Conservation (phyloP, 2,113 vertebrate genomes). For the Platycercus adscitus region DNA sequence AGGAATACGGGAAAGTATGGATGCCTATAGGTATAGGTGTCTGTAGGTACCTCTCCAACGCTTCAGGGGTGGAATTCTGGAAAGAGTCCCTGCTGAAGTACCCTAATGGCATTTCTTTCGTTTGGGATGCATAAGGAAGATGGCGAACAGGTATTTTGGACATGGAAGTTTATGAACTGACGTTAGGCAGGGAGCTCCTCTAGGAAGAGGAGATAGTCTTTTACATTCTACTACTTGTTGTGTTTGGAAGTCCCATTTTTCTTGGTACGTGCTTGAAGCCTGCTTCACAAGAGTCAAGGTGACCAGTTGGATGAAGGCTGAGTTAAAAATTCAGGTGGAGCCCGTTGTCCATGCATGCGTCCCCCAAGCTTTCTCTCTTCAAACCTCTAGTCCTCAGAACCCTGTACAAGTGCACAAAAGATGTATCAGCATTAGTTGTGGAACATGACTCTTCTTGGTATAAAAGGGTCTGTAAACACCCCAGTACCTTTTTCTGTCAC, state of each 20-base stretch:
- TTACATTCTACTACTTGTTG: background rate
- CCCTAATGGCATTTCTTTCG: background rate
- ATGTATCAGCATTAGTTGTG: background rate
- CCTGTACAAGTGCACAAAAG: background rate
- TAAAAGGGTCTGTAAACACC: background rate
- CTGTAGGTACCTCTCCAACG: accelerated
- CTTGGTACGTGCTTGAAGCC: background rate
- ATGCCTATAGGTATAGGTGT: background rate
- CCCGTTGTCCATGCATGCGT: background rate
- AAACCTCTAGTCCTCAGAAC: background rate
- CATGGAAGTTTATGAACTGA: background rate
- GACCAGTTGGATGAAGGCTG: background rate
- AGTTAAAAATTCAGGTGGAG: background rate
- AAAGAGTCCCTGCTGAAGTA: background rate
- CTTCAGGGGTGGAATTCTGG: background rate
- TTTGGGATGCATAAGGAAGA: background rate
- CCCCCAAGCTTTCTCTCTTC: background rate
- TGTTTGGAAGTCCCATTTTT: background rate
- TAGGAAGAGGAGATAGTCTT: background rate
- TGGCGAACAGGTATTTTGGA: background rate
- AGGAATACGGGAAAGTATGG: accelerated
- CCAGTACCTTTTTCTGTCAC: accelerated
- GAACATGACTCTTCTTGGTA: background rate
- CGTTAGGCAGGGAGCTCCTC: background rate
- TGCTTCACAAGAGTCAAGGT: background rate